Percentiles rank a stretch among this genome's conserved stretches.
Evolutionary conservation across 2,113 vertebrate genomes (phyloP).

Genomic region (Silurus meridionalis): DNA sequence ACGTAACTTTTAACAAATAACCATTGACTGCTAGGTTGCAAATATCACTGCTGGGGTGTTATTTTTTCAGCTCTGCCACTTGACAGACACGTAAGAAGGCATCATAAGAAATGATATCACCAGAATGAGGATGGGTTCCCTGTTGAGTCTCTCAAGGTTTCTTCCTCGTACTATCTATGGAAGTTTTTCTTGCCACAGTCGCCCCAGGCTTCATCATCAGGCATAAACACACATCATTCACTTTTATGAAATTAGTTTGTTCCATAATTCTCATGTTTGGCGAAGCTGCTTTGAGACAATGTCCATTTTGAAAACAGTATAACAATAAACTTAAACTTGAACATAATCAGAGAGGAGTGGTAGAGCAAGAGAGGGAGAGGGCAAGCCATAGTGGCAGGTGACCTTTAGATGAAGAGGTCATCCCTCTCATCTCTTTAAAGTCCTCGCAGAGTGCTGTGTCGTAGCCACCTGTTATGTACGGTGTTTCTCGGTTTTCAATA

Average conservation of each 20-base stretch:
- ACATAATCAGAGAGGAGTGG: background rate
- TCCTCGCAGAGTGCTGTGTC: background rate
- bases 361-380: conserved; percentile 17
- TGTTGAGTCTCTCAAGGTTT: too few species aligned
- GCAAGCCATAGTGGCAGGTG: conserved; percentile 37
- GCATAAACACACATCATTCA: too few species aligned
- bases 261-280: too few species aligned
- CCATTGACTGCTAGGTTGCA: conserved; percentile 31
- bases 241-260: too few species aligned
- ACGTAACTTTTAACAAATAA: conserved; percentile 46
- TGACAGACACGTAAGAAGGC: conserved; percentile 41
- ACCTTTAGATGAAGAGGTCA: conserved; percentile 47
- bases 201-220: too few species aligned
- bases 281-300: too few species aligned
- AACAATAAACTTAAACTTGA: too few species aligned
- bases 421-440: conserved; percentile 20
- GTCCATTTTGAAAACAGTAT: too few species aligned
- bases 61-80: conserved; percentile 23
- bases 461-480: background rate
- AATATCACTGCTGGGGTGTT: background rate
- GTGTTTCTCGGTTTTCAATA: conserved; percentile 41
- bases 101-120: too few species aligned
- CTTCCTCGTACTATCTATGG: too few species aligned
- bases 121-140: too few species aligned
- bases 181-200: too few species aligned